Base-by-base conservation (phyloP, 2,888 invertebrate species). In the Dolomedes plantarius region DNA sequence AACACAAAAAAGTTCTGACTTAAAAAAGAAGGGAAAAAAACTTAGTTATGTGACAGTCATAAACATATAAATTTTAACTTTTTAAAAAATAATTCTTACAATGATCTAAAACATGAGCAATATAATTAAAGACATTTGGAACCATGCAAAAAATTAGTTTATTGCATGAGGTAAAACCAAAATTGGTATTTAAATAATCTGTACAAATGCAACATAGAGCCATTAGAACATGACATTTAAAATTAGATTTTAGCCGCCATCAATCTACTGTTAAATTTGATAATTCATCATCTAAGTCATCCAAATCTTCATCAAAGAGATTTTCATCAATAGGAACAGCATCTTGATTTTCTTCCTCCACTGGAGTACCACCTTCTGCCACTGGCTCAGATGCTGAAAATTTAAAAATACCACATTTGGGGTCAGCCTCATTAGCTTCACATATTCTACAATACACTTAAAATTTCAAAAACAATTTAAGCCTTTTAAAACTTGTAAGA, bases 301-400 rank as follows among this genome's bases (percentile, higher is more conserved):
- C 96, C 77, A 96, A 92, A 90, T 96, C 92, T 67, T 92, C 97
- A 29, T 95, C 93, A 93, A 97, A 97, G n/a, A 97, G 94, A 92
- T 97, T 96, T 91, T 97, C 97, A 91, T 97, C 97, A 89, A 97
- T 97, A 75, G 96, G 95, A 62, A 95, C 95, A 9, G 89, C 89
- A 65, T 88, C 88, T 23, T 90, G 90, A 39, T 89, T 90, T 64
- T 90, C 89, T 28, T 82, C 89, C 23, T 86, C 89, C 16, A n/a
- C 11, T 13, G 64, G 5, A 23, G 39, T 7, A n/a, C 71, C 71
- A 13, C 46, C 46, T 71, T 67, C 67, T 9, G 67, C 67, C 23
- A 32, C 67, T 9, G 67, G 32, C n/a, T 67, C 32, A 1, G 32
- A 36, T 2, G 36, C 67, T 67, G 7, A 67, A 67, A 67, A 0